A percentile compares a stretch with the other conserved stretches of the same genome.
These are phyloP conservation scores for Tamias sibiricus DNA, from an alignment of 2,113 vertebrate species.

Conservation along the genomic window DNA sequence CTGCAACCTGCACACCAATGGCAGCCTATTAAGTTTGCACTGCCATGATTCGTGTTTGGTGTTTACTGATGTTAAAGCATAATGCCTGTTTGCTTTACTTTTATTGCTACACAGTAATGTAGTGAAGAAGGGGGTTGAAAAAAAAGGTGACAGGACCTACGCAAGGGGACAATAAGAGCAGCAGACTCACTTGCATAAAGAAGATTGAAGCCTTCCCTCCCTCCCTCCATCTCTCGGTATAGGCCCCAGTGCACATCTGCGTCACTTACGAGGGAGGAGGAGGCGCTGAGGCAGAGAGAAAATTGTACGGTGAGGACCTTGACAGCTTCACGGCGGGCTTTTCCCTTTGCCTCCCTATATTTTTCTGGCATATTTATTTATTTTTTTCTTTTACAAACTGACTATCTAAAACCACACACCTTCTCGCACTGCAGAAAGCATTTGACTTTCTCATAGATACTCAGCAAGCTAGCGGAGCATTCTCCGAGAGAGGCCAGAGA, in stretches of 20 bases:
- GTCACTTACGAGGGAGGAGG: conserved; percentile 83
- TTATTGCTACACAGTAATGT: conserved; percentile 10
- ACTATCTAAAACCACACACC: conserved; percentile 70
- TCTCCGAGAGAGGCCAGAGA: conserved; percentile 62
- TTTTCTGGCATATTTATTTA: conserved; percentile 55
- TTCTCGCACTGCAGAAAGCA: conserved; percentile 61
- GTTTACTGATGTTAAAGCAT: conserved; percentile 62
- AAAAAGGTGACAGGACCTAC: conserved; percentile 64
- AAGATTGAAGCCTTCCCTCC: conserved; percentile 74
- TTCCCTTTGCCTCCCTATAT: conserved; percentile 37
- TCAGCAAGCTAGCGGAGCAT: conserved; percentile 61
- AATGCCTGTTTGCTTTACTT: conserved; percentile 66
- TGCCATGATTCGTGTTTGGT: conserved; percentile 41
- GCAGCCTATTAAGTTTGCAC: conserved; percentile 73
- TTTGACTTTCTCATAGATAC: conserved; percentile 70
- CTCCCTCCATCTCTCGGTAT: conserved; percentile 67
- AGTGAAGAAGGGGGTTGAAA: conserved; percentile 38
- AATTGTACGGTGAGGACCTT: conserved; percentile 84
- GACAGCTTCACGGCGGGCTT: conserved; percentile 81
- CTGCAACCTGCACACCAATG: conserved; percentile 78
- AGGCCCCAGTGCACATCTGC: conserved; percentile 84
- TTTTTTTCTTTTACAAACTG: conserved; percentile 54
- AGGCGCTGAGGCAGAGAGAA: conserved; percentile 79
- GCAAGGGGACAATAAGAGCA: conserved; percentile 73
- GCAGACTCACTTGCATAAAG: conserved; percentile 79